Evolutionary conservation across 1,140 invertebrate genomes (phyloP).

Genomic region (Zaprionus africanus): DNA sequence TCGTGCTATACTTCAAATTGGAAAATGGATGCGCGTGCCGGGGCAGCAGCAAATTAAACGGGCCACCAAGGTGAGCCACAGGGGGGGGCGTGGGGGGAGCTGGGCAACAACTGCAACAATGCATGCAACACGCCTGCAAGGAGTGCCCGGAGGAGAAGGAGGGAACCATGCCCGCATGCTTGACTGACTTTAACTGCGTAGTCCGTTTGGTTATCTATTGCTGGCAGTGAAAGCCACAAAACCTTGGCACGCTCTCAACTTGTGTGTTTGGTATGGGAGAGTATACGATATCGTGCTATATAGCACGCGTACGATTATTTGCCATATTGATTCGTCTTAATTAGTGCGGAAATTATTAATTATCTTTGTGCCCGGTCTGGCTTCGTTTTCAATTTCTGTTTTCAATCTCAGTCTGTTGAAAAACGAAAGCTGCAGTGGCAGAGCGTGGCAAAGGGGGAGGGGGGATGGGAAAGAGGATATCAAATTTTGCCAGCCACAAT

Average conservation of each 20-base stretch:
- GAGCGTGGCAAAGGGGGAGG: too few species aligned
- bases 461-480: not conserved
- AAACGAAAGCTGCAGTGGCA: not conserved
- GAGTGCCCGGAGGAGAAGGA: not conserved
- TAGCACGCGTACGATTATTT: conserved; percentile 22
- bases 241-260: conserved; percentile 38
- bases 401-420: conserved; percentile 30
- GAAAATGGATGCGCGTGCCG: conserved; percentile 37
- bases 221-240: conserved; percentile 56
- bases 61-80: not conserved
- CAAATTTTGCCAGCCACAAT: conserved; percentile 7
- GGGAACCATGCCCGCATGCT: conserved; percentile 31
- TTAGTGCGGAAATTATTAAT: conserved; percentile 82
- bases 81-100: too few species aligned
- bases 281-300: not conserved
- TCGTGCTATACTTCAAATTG: conserved; percentile 48
- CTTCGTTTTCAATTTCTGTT: conserved; percentile 16
- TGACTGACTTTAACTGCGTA: conserved; percentile 31
- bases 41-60: conserved; percentile 14
- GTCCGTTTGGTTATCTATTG: conserved; percentile 26
- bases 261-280: not conserved
- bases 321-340: conserved; percentile 53
- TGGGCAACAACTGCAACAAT: conserved; percentile 12
- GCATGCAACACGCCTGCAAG: conserved; percentile 24
- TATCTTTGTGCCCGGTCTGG: conserved; percentile 47